A percentile compares a stretch with the other conserved stretches of the same genome.
Conservation (phyloP, 2,797 vertebrate genomes). For the Argyrosomus regius region DNA sequence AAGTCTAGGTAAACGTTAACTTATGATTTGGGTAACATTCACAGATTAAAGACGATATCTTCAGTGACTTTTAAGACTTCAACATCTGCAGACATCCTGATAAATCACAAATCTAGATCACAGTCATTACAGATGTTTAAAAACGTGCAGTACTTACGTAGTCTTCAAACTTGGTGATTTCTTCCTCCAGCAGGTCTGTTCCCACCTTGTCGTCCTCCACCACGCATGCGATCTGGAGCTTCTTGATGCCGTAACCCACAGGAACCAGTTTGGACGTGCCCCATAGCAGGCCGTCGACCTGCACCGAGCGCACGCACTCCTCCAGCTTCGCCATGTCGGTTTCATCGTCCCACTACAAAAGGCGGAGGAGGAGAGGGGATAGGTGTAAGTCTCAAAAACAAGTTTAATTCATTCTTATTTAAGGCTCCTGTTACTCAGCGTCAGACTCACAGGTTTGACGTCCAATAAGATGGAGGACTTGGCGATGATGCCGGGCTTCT, state of each 20-base stretch:
- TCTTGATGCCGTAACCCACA: slow-evolving; percentile 95
- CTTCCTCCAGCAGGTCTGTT: slow-evolving; percentile 95
- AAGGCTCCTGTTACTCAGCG: neutral
- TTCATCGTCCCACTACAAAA: slow-evolving; percentile 94
- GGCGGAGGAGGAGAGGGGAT: too few species aligned
- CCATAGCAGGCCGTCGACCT: slow-evolving; percentile 93
- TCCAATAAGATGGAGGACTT: slow-evolving; percentile 97
- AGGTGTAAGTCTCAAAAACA: neutral
- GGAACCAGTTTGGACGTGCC: slow-evolving; percentile 96
- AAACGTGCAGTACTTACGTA: slow-evolving; percentile 86
- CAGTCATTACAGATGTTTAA: neutral
- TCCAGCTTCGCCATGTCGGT: slow-evolving; percentile 97
- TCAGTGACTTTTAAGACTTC: neutral
- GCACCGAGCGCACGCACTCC: slow-evolving; percentile 91
- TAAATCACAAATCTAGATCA: neutral
- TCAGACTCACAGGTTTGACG: slow-evolving; percentile 92
- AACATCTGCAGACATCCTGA: neutral
- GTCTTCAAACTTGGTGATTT: slow-evolving; percentile 97
- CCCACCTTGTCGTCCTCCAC: slow-evolving; percentile 98
- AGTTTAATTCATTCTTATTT: too few species aligned
- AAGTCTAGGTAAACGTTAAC: neutral
- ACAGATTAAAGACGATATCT: neutral
- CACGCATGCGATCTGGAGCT: slow-evolving; percentile 96
- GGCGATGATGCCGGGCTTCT: slow-evolving; percentile 91
- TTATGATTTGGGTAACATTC: neutral